Percentiles rank a stretch among this genome's conserved stretches.
Conservation (phyloP, 2,797 vertebrate genomes). For the Novumbra hubbsi region DNA sequence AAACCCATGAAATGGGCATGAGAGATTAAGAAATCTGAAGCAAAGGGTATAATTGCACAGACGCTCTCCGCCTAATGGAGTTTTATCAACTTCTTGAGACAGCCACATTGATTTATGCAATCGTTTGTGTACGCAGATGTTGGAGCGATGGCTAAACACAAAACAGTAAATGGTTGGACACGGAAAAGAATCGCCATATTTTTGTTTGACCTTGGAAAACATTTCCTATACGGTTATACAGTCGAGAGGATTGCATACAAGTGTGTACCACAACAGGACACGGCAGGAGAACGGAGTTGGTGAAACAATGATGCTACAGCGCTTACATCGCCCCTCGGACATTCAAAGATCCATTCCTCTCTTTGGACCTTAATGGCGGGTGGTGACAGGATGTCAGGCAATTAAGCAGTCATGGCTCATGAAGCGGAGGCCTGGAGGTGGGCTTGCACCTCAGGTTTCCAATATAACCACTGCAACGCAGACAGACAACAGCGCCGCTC, state of each 20-base stretch:
- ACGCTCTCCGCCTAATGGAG: conserved; percentile 15
- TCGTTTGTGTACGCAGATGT: background rate
- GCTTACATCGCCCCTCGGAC: conserved; percentile 69
- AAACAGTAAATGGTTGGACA: background rate
- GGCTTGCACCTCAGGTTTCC: conserved; percentile 56
- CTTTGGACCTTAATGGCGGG: conserved; percentile 56
- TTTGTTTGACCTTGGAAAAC: background rate
- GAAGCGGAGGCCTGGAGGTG: conserved; percentile 71
- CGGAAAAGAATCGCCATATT: background rate
- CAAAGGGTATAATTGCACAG: conserved; percentile 16
- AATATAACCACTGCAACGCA: conserved; percentile 40
- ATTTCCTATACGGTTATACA: background rate
- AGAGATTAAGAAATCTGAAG: conserved; percentile 24
- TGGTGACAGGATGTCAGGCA: conserved; percentile 75
- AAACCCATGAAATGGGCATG: conserved; percentile 23
- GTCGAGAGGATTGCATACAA: background rate
- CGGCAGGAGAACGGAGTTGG: conserved; percentile 28
- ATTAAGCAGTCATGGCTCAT: conserved; percentile 75
- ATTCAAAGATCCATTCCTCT: conserved; percentile 69
- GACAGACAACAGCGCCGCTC: conserved; percentile 39
- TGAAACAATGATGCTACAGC: conserved; percentile 51
- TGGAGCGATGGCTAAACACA: background rate
- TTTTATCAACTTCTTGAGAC: conserved; percentile 15
- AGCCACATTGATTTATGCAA: conserved; percentile 1
- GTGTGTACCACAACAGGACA: background rate